phyloP scores from a whole-genome alignment of 2,888 invertebrate genomes.

The Zygaena filipendulae region DNA sequence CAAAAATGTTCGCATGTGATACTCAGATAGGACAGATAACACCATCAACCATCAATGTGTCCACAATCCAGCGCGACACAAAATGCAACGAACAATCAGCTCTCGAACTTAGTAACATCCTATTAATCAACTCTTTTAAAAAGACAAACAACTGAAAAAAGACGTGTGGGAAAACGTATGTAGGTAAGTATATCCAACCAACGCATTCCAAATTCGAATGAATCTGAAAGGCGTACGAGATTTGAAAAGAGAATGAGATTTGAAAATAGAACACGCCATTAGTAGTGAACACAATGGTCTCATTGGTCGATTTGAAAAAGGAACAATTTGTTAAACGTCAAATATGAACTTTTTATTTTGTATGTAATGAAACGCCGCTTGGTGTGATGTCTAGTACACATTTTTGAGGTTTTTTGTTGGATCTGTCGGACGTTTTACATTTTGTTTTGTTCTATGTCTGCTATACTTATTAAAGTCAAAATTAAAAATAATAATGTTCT shows the following conservation, averaged over 20 bases:
- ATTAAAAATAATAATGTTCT: slow-evolving; percentile 47
- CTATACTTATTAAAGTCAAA: slow-evolving; percentile 51
- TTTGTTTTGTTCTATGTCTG: slow-evolving; percentile 46
- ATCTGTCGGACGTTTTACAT: slow-evolving; percentile 51
- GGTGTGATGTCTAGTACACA: slow-evolving; percentile 58
- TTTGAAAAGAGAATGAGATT: slow-evolving; percentile 68
- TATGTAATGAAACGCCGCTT: slow-evolving; percentile 57
- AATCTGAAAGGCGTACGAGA: slow-evolving; percentile 62
- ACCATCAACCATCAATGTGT: no score
- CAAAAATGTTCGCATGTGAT: slow-evolving; percentile 3
- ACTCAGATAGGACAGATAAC: slow-evolving; percentile 6
- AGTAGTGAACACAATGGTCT: slow-evolving; percentile 65
- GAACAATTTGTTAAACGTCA: slow-evolving; percentile 70
- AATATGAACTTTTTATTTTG: slow-evolving; percentile 65
- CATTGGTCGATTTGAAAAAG: slow-evolving; percentile 69
- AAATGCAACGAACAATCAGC: slow-evolving; percentile 28
- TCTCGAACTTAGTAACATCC: slow-evolving; percentile 36
- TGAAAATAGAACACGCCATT: slow-evolving; percentile 68
- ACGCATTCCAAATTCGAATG: slow-evolving; percentile 67
- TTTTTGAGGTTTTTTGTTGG: slow-evolving; percentile 53
- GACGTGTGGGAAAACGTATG: slow-evolving; percentile 61
- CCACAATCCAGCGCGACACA: slow-evolving; percentile 15
- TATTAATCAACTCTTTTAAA: slow-evolving; percentile 64
- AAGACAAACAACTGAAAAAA: slow-evolving; percentile 48
- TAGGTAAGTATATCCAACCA: slow-evolving; percentile 43